A percentile compares a stretch with the other conserved stretches of the same genome.
Conservation (phyloP, 1,140 invertebrate genomes). For the Eulimnadia texana region DNA sequence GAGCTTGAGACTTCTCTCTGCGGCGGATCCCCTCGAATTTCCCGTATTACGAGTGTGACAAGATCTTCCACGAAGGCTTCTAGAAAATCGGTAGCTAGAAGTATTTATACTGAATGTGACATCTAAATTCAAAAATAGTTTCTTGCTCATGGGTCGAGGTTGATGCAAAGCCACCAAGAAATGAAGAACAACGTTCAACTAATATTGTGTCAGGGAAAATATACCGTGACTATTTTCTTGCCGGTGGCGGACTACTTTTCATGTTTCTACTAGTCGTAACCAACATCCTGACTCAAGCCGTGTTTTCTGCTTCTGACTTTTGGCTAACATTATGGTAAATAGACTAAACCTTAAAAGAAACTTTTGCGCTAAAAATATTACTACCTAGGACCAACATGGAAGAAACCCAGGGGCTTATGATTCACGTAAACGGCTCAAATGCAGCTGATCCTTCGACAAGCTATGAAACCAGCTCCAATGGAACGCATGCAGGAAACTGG, state of each 20-base stretch:
- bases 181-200: constrained; percentile 29
- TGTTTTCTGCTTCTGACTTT: constrained; percentile 55
- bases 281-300: constrained; percentile 47
- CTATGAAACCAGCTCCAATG: neutral
- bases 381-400: constrained; percentile 9
- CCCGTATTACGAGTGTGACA: no score
- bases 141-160: no score
- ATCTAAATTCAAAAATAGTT: neutral
- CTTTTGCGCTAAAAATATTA: neutral
- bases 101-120: neutral
- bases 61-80: neutral
- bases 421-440: neutral
- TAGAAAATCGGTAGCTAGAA: neutral
- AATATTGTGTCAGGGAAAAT: constrained; percentile 40
- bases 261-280: constrained; percentile 39
- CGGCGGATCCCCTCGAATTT: constrained; percentile 2
- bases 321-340: constrained; percentile 66
- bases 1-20: constrained; percentile 2
- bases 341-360: neutral
- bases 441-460: neutral
- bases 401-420: neutral
- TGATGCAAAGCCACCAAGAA: neutral
- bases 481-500: neutral
- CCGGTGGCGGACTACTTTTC: constrained; percentile 41
- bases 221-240: constrained; percentile 49